phyloP scores from a whole-genome alignment of 2,113 vertebrate species.

The Chascanopsetta lugubris region DNA sequence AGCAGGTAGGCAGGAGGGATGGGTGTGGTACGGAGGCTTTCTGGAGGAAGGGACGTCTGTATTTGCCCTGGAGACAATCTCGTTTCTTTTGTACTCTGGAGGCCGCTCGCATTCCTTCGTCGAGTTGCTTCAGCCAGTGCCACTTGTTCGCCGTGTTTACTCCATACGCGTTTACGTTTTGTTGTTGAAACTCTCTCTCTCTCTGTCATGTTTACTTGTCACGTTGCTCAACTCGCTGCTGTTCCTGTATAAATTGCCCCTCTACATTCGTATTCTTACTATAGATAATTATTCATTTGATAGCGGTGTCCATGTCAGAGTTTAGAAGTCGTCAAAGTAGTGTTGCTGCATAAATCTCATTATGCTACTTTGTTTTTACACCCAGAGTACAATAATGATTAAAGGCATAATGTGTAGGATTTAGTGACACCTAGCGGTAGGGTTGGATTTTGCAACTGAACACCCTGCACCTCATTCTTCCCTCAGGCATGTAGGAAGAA shows the following conservation, averaged over 20 bases:
- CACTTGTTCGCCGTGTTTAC: not conserved
- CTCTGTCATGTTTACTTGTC: not conserved
- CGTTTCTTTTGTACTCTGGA: not conserved
- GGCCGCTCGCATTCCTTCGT: not conserved
- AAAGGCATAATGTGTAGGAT: too few relatives aligned
- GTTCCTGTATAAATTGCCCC: not conserved
- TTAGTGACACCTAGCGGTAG: too few relatives aligned
- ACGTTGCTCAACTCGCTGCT: too few relatives aligned
- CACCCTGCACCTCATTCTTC: too few relatives aligned
- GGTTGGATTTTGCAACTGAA: too few relatives aligned
- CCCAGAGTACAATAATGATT: too few relatives aligned
- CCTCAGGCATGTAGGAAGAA: too few relatives aligned
- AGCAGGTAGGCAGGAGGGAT: slow-evolving; percentile 70
- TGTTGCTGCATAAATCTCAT: not conserved
- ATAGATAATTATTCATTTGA: not conserved
- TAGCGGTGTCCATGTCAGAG: not conserved
- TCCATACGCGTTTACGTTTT: not conserved
- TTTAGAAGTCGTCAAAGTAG: not conserved
- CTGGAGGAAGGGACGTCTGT: not conserved
- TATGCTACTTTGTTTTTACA: too few relatives aligned
- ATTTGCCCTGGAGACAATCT: not conserved
- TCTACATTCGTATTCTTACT: too few relatives aligned
- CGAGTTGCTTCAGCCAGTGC: rapidly evolving
- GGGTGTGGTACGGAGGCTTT: slow-evolving; percentile 64
- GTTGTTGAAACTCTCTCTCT: not conserved